A percentile compares a stretch with the other conserved stretches of the same genome.
phyloP scores from a whole-genome alignment of 2,113 vertebrate species.

The Spea multiplicata region DNA sequence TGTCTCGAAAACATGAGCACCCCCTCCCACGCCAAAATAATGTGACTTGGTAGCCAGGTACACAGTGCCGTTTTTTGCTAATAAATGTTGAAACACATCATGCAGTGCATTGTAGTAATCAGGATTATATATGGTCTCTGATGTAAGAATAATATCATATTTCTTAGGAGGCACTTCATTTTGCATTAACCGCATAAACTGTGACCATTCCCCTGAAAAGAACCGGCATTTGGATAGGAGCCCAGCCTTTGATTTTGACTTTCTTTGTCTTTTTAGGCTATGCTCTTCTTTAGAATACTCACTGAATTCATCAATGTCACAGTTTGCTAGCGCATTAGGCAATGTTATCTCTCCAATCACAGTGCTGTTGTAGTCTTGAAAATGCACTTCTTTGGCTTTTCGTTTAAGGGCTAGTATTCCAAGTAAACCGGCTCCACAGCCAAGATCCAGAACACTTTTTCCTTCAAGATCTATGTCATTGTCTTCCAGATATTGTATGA shows the following conservation, averaged over 20 bases:
- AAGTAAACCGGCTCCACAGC: conserved; percentile 88
- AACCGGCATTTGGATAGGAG: conserved; percentile 69
- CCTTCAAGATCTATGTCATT: conserved; percentile 68
- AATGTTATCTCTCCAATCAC: conserved; percentile 88
- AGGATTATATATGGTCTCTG: conserved; percentile 93
- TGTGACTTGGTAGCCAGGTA: conserved; percentile 88
- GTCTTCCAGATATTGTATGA: conserved; percentile 74
- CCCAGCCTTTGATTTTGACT: conserved; percentile 45
- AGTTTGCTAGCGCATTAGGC: conserved; percentile 80
- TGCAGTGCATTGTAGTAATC: conserved; percentile 79
- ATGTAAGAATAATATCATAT: conserved; percentile 88
- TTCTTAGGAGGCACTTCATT: conserved; percentile 60
- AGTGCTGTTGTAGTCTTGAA: conserved; percentile 93
- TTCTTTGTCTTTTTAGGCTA: conserved; percentile 58
- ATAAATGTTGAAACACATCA: conserved; percentile 68
- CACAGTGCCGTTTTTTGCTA: conserved; percentile 70
- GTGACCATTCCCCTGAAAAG: conserved; percentile 90
- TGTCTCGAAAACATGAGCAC: conserved; percentile 70
- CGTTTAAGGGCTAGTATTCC: conserved; percentile 80
- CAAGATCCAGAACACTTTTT: conserved; percentile 84
- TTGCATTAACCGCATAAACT: conserved; percentile 72
- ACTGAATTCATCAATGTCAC: conserved; percentile 48
- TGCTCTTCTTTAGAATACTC: conserved; percentile 38
- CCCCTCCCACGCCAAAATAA: conserved; percentile 95
- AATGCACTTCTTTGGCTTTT: conserved; percentile 78